Evolutionary conservation across 2,113 vertebrate genomes (phyloP).

Genomic region (Pseudorasbora parva): DNA sequence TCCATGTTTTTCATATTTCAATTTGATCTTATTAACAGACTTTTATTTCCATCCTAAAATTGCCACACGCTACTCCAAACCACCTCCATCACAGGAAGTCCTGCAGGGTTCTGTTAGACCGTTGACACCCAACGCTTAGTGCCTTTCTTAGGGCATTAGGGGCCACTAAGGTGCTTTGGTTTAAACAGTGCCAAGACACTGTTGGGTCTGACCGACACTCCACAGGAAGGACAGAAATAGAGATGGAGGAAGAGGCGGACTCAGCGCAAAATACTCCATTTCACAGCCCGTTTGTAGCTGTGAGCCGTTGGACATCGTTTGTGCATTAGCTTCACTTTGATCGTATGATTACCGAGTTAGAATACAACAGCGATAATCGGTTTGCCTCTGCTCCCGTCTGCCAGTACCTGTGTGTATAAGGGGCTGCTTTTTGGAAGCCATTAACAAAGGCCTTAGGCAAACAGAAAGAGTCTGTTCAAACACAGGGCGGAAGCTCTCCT

Average conservation of each 20-base stretch:
- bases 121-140: neutral
- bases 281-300: neutral
- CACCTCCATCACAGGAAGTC: slow-evolving; percentile 25
- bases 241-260: neutral
- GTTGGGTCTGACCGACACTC: slow-evolving; percentile 3
- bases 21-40: neutral
- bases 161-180: slow-evolving; percentile 16
- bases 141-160: neutral
- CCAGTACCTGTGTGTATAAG: slow-evolving; percentile 18
- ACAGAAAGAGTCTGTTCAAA: slow-evolving; percentile 59
- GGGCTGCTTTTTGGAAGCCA: slow-evolving; percentile 45
- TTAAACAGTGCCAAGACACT: slow-evolving; percentile 8
- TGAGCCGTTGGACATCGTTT: slow-evolving; percentile 6
- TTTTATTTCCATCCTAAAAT: slow-evolving; percentile 8
- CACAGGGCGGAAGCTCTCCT: slow-evolving; percentile 51
- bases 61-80: neutral
- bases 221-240: slow-evolving; percentile 44
- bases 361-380: neutral
- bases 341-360: neutral
- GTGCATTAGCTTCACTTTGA: neutral
- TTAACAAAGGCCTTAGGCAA: slow-evolving; percentile 55
- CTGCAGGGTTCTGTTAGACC: neutral
- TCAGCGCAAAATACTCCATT: neutral
- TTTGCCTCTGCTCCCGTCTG: neutral
- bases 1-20: slow-evolving; percentile 4